Evolutionary conservation across 2,113 vertebrate species (phyloP).

Genomic region (Motacilla tschutschensis): DNA sequence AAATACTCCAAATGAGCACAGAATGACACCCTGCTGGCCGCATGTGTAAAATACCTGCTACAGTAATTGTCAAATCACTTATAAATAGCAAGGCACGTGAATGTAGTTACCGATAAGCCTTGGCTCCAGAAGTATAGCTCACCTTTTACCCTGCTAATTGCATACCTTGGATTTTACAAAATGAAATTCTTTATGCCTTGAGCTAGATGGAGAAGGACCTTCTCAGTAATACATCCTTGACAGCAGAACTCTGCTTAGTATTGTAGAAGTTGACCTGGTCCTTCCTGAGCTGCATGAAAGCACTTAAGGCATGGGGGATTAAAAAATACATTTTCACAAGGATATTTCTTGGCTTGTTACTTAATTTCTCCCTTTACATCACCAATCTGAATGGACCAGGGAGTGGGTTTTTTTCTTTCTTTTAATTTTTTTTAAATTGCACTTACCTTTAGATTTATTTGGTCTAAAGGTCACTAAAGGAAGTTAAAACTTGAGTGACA

Average conservation of each 20-base stretch:
- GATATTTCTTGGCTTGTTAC: neutral
- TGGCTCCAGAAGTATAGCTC: neutral
- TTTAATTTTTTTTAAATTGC: neutral
- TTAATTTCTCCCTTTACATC: neutral
- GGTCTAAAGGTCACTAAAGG: neutral
- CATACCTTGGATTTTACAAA: neutral
- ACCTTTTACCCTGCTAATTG: neutral
- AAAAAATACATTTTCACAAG: neutral
- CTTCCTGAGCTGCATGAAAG: neutral
- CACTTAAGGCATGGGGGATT: neutral
- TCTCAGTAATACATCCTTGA: neutral
- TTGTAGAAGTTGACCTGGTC: neutral
- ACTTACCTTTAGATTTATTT: neutral
- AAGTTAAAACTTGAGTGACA: neutral
- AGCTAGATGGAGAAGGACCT: neutral
- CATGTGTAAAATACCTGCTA: neutral
- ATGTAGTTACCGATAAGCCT: neutral
- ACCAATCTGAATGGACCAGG: neutral
- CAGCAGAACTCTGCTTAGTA: neutral
- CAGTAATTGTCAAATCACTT: neutral
- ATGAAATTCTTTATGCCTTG: neutral
- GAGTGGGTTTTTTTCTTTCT: fast-evolving
- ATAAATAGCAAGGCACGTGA: neutral
- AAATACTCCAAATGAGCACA: neutral
- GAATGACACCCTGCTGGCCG: neutral